phyloP scores from a whole-genome alignment of 2,797 vertebrate genomes.

The Falco biarmicus region DNA sequence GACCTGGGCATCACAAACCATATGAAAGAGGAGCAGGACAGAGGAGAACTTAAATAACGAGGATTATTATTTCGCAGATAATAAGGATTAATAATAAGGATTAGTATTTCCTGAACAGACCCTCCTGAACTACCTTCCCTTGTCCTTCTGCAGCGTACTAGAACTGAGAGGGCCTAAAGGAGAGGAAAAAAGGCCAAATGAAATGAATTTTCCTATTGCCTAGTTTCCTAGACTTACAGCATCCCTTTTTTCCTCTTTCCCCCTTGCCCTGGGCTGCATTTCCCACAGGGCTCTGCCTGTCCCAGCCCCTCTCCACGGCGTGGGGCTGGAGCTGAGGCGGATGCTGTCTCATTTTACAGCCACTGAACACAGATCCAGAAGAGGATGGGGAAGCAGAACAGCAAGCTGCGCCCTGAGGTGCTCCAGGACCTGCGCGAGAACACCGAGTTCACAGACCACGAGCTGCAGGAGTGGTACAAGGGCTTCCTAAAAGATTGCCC shows the following conservation, averaged over 20 bases:
- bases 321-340: background rate
- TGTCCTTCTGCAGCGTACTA: background rate
- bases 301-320: fast-evolving
- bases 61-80: background rate
- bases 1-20: fast-evolving
- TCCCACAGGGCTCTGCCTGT: background rate
- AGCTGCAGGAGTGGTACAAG: conserved; percentile 91
- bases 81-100: background rate
- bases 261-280: background rate
- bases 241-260: background rate
- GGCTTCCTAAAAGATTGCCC: conserved; percentile 91
- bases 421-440: conserved; percentile 89
- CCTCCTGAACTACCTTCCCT: background rate
- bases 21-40: background rate
- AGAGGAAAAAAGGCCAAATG: background rate
- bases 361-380: conserved; percentile 8
- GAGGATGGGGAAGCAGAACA: conserved; percentile 89
- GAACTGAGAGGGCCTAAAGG: background rate
- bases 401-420: conserved; percentile 87
- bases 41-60: background rate
- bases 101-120: background rate
- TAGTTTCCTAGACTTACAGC: background rate
- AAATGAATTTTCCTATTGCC: background rate
- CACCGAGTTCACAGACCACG: conserved; percentile 88
- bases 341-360: conserved; percentile 56